These are phyloP conservation scores for Lacanobia wlatinum DNA, from an alignment of 2,888 invertebrate species.

Conservation along the genomic window DNA sequence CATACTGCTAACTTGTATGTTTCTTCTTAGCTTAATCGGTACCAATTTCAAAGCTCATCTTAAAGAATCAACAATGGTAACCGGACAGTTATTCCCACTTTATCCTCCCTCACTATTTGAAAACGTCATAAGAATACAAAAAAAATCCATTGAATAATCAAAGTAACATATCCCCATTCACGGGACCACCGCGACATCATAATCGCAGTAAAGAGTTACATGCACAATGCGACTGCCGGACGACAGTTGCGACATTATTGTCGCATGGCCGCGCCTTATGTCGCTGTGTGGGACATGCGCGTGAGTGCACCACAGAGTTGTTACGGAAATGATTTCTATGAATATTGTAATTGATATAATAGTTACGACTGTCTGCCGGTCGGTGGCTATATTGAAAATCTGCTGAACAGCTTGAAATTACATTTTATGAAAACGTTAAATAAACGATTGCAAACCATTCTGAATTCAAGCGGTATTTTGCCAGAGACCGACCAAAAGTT, in stretches of 20 bases:
- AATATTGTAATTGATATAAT: constrained; percentile 61
- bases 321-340: constrained; percentile 57
- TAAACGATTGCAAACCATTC: background rate
- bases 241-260: constrained; percentile 64
- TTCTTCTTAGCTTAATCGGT: too few species aligned
- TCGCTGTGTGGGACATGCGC: constrained; percentile 62
- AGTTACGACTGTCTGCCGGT: constrained; percentile 44
- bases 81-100: constrained; percentile 10
- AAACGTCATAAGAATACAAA: constrained; percentile 23
- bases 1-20: too few species aligned
- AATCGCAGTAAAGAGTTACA: constrained; percentile 62
- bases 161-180: constrained; percentile 42
- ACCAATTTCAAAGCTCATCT: background rate
- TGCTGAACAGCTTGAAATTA: constrained; percentile 11
- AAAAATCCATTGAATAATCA: constrained; percentile 37
- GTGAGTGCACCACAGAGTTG: constrained; percentile 55
- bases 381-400: constrained; percentile 40
- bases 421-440: background rate
- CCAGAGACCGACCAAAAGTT: background rate
- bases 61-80: constrained; percentile 2
- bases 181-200: constrained; percentile 63
- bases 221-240: constrained; percentile 52
- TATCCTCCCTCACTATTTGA: constrained; percentile 16
- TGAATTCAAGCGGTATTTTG: too few species aligned
- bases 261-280: constrained; percentile 54